These are phyloP conservation scores for Acanthacorydalis orientalis DNA, from an alignment of 2,888 invertebrate genomes.

Conservation along the genomic window DNA sequence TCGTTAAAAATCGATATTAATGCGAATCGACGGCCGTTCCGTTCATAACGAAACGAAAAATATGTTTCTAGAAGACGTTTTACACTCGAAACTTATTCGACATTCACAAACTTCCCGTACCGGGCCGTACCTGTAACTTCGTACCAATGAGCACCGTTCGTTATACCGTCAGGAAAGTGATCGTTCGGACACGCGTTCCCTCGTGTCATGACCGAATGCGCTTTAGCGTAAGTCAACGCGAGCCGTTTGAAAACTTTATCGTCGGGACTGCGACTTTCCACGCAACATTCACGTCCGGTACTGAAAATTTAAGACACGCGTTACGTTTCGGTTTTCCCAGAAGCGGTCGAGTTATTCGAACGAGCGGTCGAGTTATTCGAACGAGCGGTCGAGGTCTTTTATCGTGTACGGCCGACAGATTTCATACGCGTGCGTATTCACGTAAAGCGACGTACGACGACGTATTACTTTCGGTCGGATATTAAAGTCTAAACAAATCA, in stretches of 20 bases:
- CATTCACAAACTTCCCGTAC: no score
- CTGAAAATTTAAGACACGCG: slow-evolving; percentile 18
- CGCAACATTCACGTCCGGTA: slow-evolving; percentile 44
- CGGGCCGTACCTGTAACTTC: slow-evolving; percentile 49
- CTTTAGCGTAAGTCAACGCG: slow-evolving; percentile 57
- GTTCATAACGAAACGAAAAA: background rate
- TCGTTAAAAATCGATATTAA: slow-evolving; percentile 3
- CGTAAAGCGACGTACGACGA: no score
- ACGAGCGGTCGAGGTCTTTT: no score
- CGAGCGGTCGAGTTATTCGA: no score
- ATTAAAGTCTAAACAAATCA: slow-evolving; percentile 22
- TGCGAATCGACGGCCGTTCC: background rate
- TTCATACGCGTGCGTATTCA: no score
- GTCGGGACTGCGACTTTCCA: slow-evolving; percentile 66
- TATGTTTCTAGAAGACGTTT: no score
- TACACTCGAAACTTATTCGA: no score
- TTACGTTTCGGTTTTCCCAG: no score
- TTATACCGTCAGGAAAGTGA: slow-evolving; percentile 61
- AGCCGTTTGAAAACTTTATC: slow-evolving; percentile 63
- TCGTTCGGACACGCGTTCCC: slow-evolving; percentile 60
- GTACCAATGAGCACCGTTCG: slow-evolving; percentile 90
- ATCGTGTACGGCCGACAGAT: no score
- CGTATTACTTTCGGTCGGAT: no score
- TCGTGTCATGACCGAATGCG: slow-evolving; percentile 55
- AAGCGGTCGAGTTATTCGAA: no score